Base-by-base conservation (phyloP, 2,113 vertebrate species). In the Odobenus rosmarus region DNA sequence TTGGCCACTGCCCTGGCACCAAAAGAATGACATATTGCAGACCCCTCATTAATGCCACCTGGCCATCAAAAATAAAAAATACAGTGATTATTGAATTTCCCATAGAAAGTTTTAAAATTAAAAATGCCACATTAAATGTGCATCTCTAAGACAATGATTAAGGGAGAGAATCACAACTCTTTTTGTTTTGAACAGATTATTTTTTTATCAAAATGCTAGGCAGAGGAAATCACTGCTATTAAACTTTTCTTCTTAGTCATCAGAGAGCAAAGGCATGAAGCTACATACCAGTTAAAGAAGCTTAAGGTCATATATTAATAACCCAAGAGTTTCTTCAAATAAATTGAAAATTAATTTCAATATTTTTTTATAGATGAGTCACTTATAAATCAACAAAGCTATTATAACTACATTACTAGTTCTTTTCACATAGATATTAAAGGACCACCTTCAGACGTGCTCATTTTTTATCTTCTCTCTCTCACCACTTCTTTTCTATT, bases 341-440 rank as follows among this genome's bases (percentile, higher is more conserved):
- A 79, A 72, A 39, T 51, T 93, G 53, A 87, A 96, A 88, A 88
- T 96, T 53, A 93, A 93, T 24, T 95, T 89, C 96, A 97, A 89
- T 76, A 93, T 87, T 94, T 76, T 76, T 88, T 96, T 81, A 64
- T 42, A 86, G 21, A 33, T 49, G 89, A 88, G 2, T 80, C 19
- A 93, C 12, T 88, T 62, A 84, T 90, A 95, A 96, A 69, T 95
- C 87, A 97, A 33, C 71, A 97, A 92, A n/a, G 21, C 26, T 53
- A 14, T 95, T 86, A 62, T 93, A 81, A 82, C 36, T 67, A 26
- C 53, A 88, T 90, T 81, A 64, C 14, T 84, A 77, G 19, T 77
- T 88, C n/a, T 97, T 96, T 67, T 84, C 46, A 96, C 85, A 97
- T 88, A 92, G 92, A 72, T 87, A 92, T 88, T 72, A 92, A 98